These are phyloP conservation scores for Epiblema foenella DNA, from an alignment of 2,888 invertebrate species.

Conservation along the genomic window DNA sequence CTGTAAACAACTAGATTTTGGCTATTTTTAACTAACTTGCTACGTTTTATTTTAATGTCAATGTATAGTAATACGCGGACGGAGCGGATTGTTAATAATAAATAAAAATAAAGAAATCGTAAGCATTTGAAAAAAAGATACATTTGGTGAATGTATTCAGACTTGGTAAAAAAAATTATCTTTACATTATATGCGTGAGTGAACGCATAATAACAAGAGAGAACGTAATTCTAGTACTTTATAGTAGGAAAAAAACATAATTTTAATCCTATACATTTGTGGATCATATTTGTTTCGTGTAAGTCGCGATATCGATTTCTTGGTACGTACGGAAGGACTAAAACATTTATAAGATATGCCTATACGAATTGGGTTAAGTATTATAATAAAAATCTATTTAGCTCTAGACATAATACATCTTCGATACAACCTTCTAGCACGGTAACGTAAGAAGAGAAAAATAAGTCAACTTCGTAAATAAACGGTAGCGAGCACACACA, in stretches of 20 bases:
- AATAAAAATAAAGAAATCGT: too few relatives aligned
- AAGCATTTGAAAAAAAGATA: too few relatives aligned
- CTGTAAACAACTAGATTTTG: background rate
- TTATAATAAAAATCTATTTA: constrained; percentile 43
- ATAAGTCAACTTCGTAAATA: constrained; percentile 19
- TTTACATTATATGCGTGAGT: too few relatives aligned
- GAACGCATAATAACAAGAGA: too few relatives aligned
- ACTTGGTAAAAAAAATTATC: too few relatives aligned
- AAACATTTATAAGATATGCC: constrained; percentile 26
- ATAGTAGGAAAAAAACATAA: too few relatives aligned
- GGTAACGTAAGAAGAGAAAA: constrained; percentile 17
- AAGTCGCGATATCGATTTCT: background rate
- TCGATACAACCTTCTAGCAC: constrained; percentile 29
- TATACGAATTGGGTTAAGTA: constrained; percentile 24
- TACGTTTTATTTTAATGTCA: too few relatives aligned
- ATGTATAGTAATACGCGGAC: too few relatives aligned
- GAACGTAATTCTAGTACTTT: too few relatives aligned
- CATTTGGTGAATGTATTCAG: too few relatives aligned
- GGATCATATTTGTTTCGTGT: constrained; percentile 6
- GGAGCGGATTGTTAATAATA: too few relatives aligned
- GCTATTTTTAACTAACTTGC: too few relatives aligned
- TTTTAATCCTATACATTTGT: background rate
- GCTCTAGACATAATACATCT: constrained; percentile 48
- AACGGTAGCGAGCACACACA: constrained; percentile 21
- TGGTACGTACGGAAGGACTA: background rate